phyloP scores from a whole-genome alignment of 1,140 invertebrate species.

The Drosophila ambigua region DNA sequence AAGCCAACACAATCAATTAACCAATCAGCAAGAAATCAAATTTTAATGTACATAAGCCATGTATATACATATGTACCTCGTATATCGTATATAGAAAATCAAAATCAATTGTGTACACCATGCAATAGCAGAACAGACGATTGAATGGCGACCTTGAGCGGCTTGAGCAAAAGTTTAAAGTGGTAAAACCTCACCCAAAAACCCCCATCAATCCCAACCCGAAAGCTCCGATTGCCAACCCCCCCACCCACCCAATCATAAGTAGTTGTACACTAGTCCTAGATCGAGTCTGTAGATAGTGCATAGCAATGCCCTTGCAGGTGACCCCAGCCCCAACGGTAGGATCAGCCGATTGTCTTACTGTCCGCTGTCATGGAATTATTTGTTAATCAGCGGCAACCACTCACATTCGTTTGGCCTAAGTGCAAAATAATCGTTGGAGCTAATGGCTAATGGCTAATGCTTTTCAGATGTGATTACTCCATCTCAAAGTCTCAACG shows the following conservation, averaged over 20 bases:
- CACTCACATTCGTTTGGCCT: too few species aligned
- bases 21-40: conserved; percentile 26
- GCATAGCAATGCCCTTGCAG: conserved; percentile 17
- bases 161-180: conserved; percentile 48
- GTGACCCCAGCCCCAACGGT: background rate
- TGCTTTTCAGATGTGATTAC: too few species aligned
- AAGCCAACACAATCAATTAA: conserved; percentile 30
- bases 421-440: too few species aligned
- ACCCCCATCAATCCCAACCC: background rate
- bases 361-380: conserved; percentile 2
- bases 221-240: background rate
- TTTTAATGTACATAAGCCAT: conserved; percentile 25
- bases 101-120: conserved; percentile 14
- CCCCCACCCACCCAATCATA: background rate
- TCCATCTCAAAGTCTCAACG: too few species aligned
- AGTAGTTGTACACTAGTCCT: conserved; percentile 37
- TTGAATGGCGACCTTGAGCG: conserved; percentile 53
- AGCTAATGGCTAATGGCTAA: too few species aligned
- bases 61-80: conserved; percentile 18
- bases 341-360: background rate
- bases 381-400: background rate
- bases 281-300: conserved; percentile 40
- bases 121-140: conserved; percentile 53
- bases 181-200: conserved; percentile 27
- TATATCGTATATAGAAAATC: background rate